Evolutionary conservation across 2,113 vertebrate genomes (phyloP).

Genomic region (Zapus hudsonius): DNA sequence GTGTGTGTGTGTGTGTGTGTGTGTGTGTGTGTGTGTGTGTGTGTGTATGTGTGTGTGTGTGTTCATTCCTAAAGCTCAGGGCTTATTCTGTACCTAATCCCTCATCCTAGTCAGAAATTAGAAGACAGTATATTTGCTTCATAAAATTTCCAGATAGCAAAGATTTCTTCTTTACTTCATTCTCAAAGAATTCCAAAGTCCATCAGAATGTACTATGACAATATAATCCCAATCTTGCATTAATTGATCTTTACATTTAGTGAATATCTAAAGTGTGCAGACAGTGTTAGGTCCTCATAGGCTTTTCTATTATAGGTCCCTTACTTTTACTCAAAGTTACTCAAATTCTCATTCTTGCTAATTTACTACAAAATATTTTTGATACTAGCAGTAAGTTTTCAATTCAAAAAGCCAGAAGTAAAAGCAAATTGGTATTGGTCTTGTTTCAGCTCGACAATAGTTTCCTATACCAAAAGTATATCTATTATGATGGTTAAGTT

Average conservation of each 20-base stretch:
- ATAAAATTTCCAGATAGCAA: neutral
- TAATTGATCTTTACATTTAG: neutral
- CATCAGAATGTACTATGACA: neutral
- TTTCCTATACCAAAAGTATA: neutral
- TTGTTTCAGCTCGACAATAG: slow-evolving; percentile 13
- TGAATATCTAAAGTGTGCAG: neutral
- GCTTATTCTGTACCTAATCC: neutral
- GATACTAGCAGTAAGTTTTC: neutral
- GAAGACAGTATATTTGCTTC: neutral
- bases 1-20: no score
- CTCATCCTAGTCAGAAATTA: no score
- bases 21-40: no score
- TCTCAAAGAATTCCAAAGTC: neutral
- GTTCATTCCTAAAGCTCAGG: neutral
- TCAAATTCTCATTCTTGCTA: slow-evolving; percentile 33
- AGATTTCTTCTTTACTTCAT: neutral
- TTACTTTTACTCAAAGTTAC: neutral
- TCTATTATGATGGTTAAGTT: no score
- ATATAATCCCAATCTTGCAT: neutral
- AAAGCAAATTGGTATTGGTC: no score
- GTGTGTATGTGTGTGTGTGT: no score
- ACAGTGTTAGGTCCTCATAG: neutral
- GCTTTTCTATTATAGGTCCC: accelerated
- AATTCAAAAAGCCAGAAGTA: no score
- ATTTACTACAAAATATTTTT: slow-evolving; percentile 13